A percentile compares a stretch with the other conserved stretches of the same genome.
phyloP scores from a whole-genome alignment of 2,888 invertebrate genomes.

The Sesamia inferens region DNA sequence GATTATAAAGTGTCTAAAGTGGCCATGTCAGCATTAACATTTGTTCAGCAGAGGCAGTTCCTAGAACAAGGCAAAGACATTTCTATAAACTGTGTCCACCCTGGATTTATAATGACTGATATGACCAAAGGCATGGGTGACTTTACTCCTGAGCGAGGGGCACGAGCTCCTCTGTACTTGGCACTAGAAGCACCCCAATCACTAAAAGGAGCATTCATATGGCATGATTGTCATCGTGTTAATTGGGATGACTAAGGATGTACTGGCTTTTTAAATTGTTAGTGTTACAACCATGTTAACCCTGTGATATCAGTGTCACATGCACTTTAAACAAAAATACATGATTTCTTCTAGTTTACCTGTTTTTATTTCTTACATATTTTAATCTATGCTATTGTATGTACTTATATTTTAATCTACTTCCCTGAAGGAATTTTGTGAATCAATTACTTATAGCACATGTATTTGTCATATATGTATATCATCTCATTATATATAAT shows the following conservation, averaged over 20 bases:
- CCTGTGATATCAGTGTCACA: slow-evolving; percentile 88
- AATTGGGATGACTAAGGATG: slow-evolving; percentile 87
- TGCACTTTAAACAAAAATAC: slow-evolving; percentile 86
- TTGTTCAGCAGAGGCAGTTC: slow-evolving; percentile 86
- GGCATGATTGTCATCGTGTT: slow-evolving; percentile 88
- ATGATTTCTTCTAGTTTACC: slow-evolving; percentile 79
- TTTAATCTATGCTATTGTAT: slow-evolving; percentile 36
- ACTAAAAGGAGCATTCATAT: slow-evolving; percentile 85
- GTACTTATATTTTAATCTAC: slow-evolving; percentile 46
- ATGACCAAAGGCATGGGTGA: slow-evolving; percentile 89
- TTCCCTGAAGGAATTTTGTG: slow-evolving; percentile 39
- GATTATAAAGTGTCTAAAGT: slow-evolving; percentile 89
- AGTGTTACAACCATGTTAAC: slow-evolving; percentile 80
- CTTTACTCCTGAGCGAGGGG: slow-evolving; percentile 85
- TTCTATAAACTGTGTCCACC: slow-evolving; percentile 87
- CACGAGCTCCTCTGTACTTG: slow-evolving; percentile 83
- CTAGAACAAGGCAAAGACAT: slow-evolving; percentile 86
- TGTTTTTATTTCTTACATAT: slow-evolving; percentile 70
- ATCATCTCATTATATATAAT: too few species aligned
- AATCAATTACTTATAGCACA: slow-evolving; percentile 38
- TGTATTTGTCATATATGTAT: slow-evolving; percentile 22
- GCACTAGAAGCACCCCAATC: slow-evolving; percentile 85
- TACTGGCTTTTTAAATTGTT: slow-evolving; percentile 71
- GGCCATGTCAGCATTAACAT: slow-evolving; percentile 85
- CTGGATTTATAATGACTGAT: slow-evolving; percentile 87